Evolutionary conservation across 2,113 vertebrate species (phyloP).

Genomic region (Oreamnos americanus): DNA sequence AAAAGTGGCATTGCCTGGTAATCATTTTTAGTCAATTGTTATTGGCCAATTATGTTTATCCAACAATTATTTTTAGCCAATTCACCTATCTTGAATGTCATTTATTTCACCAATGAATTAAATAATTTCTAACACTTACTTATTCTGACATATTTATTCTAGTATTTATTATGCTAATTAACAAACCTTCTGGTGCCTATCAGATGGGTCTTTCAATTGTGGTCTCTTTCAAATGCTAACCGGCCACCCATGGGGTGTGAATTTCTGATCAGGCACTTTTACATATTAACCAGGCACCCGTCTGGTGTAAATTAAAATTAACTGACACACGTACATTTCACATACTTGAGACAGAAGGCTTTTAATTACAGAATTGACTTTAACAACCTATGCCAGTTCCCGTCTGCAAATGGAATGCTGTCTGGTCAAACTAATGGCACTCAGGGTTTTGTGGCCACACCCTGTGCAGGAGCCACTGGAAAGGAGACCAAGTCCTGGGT

Average conservation of each 20-base stretch:
- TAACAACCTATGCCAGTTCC: neutral
- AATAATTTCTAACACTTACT: neutral
- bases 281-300: neutral
- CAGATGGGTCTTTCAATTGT: neutral
- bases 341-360: neutral
- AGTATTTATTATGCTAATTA: neutral
- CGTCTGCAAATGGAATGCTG: neutral
- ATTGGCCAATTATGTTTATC: neutral
- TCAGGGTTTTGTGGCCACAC: neutral
- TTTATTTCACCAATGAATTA: neutral
- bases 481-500: neutral
- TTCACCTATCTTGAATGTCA: neutral
- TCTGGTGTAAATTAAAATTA: neutral
- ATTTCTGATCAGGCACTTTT: neutral
- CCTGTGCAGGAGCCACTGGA: neutral
- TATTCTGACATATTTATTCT: neutral
- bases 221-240: neutral
- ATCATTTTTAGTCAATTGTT: neutral
- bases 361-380: neutral
- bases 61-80: neutral
- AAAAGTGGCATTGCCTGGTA: neutral
- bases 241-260: too few relatives aligned
- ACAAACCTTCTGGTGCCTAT: neutral
- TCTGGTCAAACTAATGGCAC: neutral
- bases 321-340: neutral